Evolutionary conservation across 1,140 invertebrate species (phyloP), one percentile per base, ranked within the genome.

Genomic region (Temnothorax curvispinosus): DNA sequence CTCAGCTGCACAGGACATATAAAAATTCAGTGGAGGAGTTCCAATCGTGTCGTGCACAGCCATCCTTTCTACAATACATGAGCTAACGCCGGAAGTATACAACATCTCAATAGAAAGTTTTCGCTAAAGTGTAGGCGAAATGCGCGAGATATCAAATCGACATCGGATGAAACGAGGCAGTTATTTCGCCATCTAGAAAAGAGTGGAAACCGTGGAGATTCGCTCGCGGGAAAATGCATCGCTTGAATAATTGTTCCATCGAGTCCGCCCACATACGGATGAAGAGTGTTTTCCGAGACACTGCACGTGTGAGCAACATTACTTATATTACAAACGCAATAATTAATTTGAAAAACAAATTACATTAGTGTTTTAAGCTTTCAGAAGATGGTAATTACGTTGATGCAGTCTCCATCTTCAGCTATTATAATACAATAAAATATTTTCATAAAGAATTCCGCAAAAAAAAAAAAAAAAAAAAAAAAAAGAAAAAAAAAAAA

Each of bases 21-120:
- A 84, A 84, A 84, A 84, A 84, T 84, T 84, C 80, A 84, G 47
- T 47, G 27, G 38, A 74, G 80, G 18, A 74, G 69, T 75, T 58
- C 3, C 52, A 82, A 82, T 82, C 52, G 80, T 35, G 52, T 54
- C 67, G 27, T 32, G 18, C 32, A 44, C 64, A 69, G 47, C 35
- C 15, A 7, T 41, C 9, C 7, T 44, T n/a, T 69, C 35, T 27
- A 50, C n/a, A 47, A 80, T 64, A 77, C 75, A 58, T 47, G 44
- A 72, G 80, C 21, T 18, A 50, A 60, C 41, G 27, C 15, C 15
- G 27, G 7, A 82, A 82, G 41, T 74, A 13, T 58, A 60, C 21
- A 44, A 21, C n/a, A 27, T 62, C 41, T 75, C 32, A 71, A 75
- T 75, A 75, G 80, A 84, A 84, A 75, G 54, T 74, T 75, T 38